Conservation (phyloP, 2,888 invertebrate species). For the Andrena praecox region DNA sequence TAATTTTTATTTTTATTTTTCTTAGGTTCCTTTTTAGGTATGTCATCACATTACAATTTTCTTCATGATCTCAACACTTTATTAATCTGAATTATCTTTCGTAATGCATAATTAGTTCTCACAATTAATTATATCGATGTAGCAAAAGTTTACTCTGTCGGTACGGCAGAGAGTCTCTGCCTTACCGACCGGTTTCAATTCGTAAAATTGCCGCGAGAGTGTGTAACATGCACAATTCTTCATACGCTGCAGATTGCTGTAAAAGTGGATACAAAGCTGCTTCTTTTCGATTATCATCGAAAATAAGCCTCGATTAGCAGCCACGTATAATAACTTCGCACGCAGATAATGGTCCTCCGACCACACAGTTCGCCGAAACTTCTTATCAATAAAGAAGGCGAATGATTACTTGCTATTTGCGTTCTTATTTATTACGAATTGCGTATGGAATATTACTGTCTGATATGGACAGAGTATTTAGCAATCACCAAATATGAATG, state of each 20-base stretch:
- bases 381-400: neutral
- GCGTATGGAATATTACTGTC: conserved; percentile 25
- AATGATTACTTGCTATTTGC: conserved; percentile 23
- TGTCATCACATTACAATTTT: no score
- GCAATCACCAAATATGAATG: neutral
- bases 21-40: no score
- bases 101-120: no score
- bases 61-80: no score
- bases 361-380: neutral
- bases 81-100: no score
- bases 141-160: neutral
- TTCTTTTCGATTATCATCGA: neutral
- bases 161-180: neutral
- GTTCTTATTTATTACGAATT: conserved; percentile 15
- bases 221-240: neutral
- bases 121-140: no score
- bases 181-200: conserved; percentile 8
- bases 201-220: neutral
- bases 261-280: neutral
- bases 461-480: neutral
- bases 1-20: no score
- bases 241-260: no score
- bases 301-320: neutral
- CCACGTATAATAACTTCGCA: neutral
- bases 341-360: conserved; percentile 1